These are phyloP conservation scores for Puffinus mauretanicus DNA, from an alignment of 2,113 vertebrate genomes.

Conservation along the genomic window DNA sequence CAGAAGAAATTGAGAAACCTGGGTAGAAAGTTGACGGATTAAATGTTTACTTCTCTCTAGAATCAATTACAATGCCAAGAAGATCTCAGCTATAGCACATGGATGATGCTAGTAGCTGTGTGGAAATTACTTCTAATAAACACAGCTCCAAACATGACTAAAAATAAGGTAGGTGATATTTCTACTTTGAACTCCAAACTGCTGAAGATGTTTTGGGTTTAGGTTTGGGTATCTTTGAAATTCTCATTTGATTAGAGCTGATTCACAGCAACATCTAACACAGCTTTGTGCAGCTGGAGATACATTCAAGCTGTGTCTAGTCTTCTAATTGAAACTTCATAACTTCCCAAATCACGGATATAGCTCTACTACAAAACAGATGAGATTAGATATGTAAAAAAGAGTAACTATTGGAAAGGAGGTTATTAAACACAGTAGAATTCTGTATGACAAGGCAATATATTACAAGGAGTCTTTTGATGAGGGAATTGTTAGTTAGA, in stretches of 20 bases:
- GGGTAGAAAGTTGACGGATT: background rate
- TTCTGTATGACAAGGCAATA: background rate
- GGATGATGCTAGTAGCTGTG: background rate
- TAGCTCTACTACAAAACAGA: background rate
- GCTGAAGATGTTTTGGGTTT: background rate
- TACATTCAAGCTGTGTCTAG: background rate
- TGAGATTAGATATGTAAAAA: background rate
- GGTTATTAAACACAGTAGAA: background rate
- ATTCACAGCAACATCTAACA: background rate
- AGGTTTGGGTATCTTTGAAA: background rate
- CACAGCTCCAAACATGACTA: background rate
- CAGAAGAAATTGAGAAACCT: background rate
- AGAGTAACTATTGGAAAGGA: background rate
- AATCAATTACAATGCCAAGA: background rate
- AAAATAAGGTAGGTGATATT: background rate
- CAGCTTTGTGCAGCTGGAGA: background rate
- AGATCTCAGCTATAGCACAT: background rate
- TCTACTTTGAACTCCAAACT: background rate
- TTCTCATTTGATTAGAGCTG: background rate
- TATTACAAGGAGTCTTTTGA: background rate
- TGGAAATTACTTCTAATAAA: background rate
- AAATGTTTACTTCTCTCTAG: background rate
- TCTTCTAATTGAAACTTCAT: background rate
- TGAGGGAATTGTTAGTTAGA: background rate
- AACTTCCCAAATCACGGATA: background rate